A percentile compares a stretch with the other conserved stretches of the same genome.
phyloP scores from a whole-genome alignment of 1,140 invertebrate species.

The Ips nitidus region DNA sequence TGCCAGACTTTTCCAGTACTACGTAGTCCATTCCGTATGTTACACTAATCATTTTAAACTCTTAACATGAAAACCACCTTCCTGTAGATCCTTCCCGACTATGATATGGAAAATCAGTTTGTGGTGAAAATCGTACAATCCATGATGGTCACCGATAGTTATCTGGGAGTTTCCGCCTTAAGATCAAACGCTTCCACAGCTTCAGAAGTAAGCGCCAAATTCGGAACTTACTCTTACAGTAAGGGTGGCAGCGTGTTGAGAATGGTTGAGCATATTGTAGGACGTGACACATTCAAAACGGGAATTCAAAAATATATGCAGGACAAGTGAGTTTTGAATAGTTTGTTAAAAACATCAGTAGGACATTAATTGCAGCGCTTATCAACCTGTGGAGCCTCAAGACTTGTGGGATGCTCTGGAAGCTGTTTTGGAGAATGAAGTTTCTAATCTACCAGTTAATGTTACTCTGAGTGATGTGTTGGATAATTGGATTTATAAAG shows the following conservation, averaged over 20 bases:
- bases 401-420: slow-evolving; percentile 16
- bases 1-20: slow-evolving; percentile 51
- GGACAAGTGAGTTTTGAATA: slow-evolving; percentile 51
- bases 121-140: slow-evolving; percentile 54
- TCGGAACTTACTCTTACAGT: slow-evolving; percentile 61
- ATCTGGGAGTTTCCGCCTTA: slow-evolving; percentile 43
- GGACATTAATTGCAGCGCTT: neutral
- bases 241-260: slow-evolving; percentile 69
- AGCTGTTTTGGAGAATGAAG: neutral
- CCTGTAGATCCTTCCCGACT: slow-evolving; percentile 24
- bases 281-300: slow-evolving; percentile 60
- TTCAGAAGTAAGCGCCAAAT: slow-evolving; percentile 54
- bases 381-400: neutral
- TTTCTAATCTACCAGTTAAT: neutral
- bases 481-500: slow-evolving; percentile 17
- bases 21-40: slow-evolving; percentile 29
- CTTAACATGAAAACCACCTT: neutral
- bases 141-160: slow-evolving; percentile 45
- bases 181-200: slow-evolving; percentile 43
- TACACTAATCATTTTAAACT: neutral
- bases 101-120: slow-evolving; percentile 47
- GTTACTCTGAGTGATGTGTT: slow-evolving; percentile 10
- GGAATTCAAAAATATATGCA: slow-evolving; percentile 61
- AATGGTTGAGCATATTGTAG: slow-evolving; percentile 74
- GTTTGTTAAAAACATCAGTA: neutral